Percentiles rank a stretch among this genome's conserved stretches.
Evolutionary conservation across 2,797 vertebrate species (phyloP).

Genomic region (Emys orbicularis): DNA sequence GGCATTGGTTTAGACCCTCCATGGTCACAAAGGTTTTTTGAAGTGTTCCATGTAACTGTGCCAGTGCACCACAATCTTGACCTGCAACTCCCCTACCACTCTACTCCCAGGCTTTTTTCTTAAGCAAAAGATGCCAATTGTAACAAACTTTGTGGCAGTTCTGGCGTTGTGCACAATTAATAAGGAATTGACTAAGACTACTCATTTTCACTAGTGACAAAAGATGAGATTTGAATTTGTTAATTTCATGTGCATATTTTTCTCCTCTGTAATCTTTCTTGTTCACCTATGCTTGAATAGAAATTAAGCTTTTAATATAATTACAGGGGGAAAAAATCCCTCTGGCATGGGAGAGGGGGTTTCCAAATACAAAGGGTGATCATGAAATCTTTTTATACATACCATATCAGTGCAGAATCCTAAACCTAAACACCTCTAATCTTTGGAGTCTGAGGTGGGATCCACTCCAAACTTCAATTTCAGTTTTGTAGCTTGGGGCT

Average conservation of each 20-base stretch:
- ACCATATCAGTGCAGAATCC: background rate
- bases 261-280: background rate
- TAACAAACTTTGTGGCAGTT: background rate
- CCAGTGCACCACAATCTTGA: background rate
- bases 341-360: background rate
- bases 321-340: background rate
- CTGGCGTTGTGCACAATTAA: background rate
- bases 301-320: background rate
- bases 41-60: background rate
- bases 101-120: background rate
- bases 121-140: background rate
- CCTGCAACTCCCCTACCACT: background rate
- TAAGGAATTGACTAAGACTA: background rate
- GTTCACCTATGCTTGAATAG: background rate
- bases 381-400: background rate
- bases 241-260: background rate
- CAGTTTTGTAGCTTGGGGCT: constrained; percentile 33
- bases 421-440: background rate
- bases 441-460: constrained; percentile 17
- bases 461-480: background rate
- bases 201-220: background rate
- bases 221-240: accelerated
- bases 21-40: background rate
- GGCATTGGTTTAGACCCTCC: too few relatives aligned
- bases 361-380: background rate